phyloP scores from a whole-genome alignment of 64 coral and sea anemone species.

The Montipora cactus region DNA sequence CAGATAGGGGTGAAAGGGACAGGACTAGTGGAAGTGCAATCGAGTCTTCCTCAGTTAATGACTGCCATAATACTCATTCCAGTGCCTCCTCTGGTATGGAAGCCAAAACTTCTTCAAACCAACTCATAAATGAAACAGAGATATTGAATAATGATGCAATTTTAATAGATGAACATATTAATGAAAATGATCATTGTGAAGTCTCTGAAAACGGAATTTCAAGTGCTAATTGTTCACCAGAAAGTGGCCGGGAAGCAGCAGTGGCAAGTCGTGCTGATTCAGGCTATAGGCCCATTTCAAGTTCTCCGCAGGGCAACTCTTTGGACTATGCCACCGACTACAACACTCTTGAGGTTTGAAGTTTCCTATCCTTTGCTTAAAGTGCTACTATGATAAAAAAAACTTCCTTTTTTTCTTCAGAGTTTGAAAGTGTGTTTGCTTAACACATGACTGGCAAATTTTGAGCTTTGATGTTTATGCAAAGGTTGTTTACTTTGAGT shows the following conservation, averaged over 20 bases:
- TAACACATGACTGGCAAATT: too few species aligned
- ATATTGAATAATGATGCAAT: not conserved
- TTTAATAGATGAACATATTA: not conserved
- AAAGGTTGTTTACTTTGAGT: too few species aligned
- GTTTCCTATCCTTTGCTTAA: not conserved
- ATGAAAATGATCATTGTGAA: not conserved
- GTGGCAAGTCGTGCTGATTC: not conserved
- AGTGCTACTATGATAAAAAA: not conserved
- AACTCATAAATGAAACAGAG: not conserved
- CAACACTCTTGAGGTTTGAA: constrained; percentile 33
- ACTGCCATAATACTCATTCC: not conserved
- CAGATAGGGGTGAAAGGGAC: not conserved
- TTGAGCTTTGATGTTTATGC: too few species aligned
- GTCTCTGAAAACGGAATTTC: not conserved
- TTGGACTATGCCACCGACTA: constrained; percentile 5
- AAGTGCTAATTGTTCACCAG: not conserved
- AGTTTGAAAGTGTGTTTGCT: too few species aligned
- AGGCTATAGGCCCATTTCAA: not conserved
- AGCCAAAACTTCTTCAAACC: not conserved
- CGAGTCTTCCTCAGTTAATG: not conserved
- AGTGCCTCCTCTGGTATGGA: not conserved
- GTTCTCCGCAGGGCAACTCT: not conserved
- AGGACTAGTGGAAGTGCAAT: not conserved
- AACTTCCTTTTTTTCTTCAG: too few species aligned
- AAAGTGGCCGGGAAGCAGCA: not conserved